These are phyloP conservation scores for Corythornis madagascariensis DNA, from an alignment of 2,113 vertebrate species.

Conservation along the genomic window DNA sequence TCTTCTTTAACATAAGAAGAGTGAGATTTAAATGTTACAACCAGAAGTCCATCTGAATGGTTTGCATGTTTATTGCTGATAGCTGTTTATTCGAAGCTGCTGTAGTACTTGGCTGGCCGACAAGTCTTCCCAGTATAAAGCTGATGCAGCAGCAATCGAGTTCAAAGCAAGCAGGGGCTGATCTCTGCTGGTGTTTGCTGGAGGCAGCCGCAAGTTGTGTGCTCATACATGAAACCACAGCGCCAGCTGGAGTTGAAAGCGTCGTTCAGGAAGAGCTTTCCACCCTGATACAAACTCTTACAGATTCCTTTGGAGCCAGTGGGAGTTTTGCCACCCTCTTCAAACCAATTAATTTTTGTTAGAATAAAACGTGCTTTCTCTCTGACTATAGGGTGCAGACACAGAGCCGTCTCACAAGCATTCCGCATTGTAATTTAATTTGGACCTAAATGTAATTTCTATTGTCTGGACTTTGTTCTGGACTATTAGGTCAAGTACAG, in stretches of 20 bases:
- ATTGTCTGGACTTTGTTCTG: background rate
- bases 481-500: background rate
- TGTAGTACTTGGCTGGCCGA: background rate
- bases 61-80: background rate
- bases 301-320: background rate
- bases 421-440: background rate
- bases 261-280: background rate
- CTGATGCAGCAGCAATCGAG: background rate
- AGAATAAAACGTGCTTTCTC: background rate
- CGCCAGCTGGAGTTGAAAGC: conserved; percentile 22
- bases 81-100: background rate
- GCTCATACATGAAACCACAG: conserved; percentile 10
- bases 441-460: background rate
- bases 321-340: background rate
- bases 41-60: background rate
- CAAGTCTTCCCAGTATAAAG: background rate
- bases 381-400: rapidly evolving
- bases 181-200: background rate
- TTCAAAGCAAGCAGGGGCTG: background rate
- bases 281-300: rapidly evolving
- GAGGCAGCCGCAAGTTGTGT: background rate
- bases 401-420: background rate
- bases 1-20: background rate
- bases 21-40: background rate
- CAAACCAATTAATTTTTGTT: background rate